phyloP scores from a whole-genome alignment of 2,113 vertebrate genomes.

The Lampris megalopsis region DNA sequence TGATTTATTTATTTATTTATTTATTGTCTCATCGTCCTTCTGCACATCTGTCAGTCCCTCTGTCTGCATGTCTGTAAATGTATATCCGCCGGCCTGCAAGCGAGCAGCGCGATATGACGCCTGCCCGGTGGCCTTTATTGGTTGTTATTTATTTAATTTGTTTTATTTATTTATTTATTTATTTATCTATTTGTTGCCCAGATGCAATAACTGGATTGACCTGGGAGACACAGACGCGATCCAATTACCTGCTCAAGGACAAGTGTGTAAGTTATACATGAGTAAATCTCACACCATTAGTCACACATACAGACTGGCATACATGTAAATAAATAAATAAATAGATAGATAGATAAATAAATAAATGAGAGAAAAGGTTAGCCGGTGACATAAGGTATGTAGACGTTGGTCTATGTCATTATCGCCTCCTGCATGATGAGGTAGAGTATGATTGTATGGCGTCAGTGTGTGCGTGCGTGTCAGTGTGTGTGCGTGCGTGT shows the following conservation, averaged over 20 bases:
- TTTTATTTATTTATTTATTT: too few species aligned
- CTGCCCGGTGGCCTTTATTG: conserved; percentile 38
- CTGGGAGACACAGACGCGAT: conserved; percentile 65
- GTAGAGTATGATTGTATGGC: neutral
- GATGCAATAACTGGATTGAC: conserved; percentile 75
- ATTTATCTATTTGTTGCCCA: conserved; percentile 2
- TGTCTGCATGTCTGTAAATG: conserved; percentile 26
- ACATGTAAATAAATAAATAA: too few species aligned
- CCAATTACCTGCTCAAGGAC: conserved; percentile 79
- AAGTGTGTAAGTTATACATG: conserved; percentile 67
- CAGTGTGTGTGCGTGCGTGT: neutral
- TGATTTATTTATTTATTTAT: too few species aligned
- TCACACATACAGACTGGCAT: conserved; percentile 24
- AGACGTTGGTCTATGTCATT: neutral
- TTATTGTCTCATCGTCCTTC: too few species aligned
- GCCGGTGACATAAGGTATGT: neutral
- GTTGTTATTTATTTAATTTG: conserved; percentile 1
- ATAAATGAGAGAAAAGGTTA: neutral
- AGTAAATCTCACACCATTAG: conserved; percentile 61
- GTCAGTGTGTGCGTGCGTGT: neutral
- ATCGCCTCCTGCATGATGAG: conserved; percentile 1
- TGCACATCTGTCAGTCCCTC: conserved; percentile 25
- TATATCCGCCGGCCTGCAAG: neutral
- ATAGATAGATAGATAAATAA: too few species aligned
- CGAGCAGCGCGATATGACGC: conserved; percentile 27